Conservation (phyloP, 2,797 vertebrate genomes). For the Allobates femoralis region DNA sequence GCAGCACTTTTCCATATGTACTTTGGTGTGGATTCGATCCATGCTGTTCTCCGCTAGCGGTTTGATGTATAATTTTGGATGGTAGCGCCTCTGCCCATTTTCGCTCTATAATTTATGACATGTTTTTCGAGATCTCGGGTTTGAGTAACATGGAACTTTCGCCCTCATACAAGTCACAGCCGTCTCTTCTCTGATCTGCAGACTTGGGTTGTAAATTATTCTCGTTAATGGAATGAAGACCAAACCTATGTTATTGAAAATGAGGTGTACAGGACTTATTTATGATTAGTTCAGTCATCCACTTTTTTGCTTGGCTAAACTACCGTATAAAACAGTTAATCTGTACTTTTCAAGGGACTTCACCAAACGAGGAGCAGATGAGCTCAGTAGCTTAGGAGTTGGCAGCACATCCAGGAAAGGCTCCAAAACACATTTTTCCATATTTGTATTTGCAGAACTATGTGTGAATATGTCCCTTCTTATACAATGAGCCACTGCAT, state of each 20-base stretch:
- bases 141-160: not conserved
- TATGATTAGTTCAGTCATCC: slow-evolving; percentile 28
- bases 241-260: slow-evolving; percentile 11
- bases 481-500: slow-evolving; percentile 25
- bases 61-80: slow-evolving; percentile 12
- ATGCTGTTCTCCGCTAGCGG: not conserved
- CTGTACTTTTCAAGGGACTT: slow-evolving; percentile 53
- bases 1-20: slow-evolving; percentile 41
- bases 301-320: slow-evolving; percentile 46
- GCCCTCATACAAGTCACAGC: not conserved
- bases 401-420: not conserved
- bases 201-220: slow-evolving; percentile 12
- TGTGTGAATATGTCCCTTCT: slow-evolving; percentile 48
- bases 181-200: not conserved
- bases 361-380: slow-evolving; percentile 58
- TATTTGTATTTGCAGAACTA: slow-evolving; percentile 55
- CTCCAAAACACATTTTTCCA: slow-evolving; percentile 60
- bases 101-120: slow-evolving; percentile 22
- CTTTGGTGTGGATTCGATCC: slow-evolving; percentile 35
- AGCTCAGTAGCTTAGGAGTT: slow-evolving; percentile 56
- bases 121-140: not conserved
- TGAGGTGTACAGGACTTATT: slow-evolving; percentile 33
- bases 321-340: slow-evolving; percentile 61
- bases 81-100: not conserved
- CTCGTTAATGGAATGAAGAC: slow-evolving; percentile 8